These are phyloP conservation scores for Penaeus japonicus DNA, from an alignment of 1,140 invertebrate species.

Conservation along the genomic window DNA sequence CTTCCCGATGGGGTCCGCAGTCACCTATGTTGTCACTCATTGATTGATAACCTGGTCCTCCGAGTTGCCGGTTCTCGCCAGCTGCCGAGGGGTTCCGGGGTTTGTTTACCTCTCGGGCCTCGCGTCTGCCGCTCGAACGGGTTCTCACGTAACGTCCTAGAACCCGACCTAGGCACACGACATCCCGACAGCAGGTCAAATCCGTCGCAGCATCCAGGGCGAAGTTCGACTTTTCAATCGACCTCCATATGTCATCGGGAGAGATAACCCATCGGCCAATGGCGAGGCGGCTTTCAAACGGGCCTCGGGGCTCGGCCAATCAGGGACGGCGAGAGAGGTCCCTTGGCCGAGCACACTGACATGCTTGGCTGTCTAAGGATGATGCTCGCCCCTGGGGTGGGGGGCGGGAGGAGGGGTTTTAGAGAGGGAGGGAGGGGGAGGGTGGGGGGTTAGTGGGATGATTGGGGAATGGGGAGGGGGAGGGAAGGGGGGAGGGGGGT, in stretches of 20 bases:
- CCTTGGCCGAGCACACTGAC: constrained; percentile 8
- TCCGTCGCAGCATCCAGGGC: not conserved
- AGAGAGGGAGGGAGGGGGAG: no score
- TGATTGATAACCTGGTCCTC: constrained; percentile 38
- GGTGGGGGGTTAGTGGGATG: no score
- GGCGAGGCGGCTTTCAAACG: not conserved
- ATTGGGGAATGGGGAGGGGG: no score
- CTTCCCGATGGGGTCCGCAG: not conserved
- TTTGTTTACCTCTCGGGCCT: not conserved
- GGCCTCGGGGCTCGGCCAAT: not conserved
- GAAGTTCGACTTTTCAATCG: no score
- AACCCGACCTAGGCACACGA: not conserved
- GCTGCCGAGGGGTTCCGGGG: not conserved
- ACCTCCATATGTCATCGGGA: constrained; percentile 15
- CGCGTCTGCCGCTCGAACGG: not conserved
- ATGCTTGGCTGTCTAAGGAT: constrained; percentile 12
- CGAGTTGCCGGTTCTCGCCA: constrained; percentile 6
- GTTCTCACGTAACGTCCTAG: not conserved
- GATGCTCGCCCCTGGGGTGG: not conserved
- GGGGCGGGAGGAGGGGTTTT: no score
- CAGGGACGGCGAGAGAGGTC: not conserved
- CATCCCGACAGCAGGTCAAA: not conserved
- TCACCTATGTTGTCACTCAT: constrained; percentile 32
- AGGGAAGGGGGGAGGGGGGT: no score
- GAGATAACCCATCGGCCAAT: constrained; percentile 33